Evolutionary conservation across 2,888 invertebrate species (phyloP).

Genomic region (Drosophila aldrichi): DNA sequence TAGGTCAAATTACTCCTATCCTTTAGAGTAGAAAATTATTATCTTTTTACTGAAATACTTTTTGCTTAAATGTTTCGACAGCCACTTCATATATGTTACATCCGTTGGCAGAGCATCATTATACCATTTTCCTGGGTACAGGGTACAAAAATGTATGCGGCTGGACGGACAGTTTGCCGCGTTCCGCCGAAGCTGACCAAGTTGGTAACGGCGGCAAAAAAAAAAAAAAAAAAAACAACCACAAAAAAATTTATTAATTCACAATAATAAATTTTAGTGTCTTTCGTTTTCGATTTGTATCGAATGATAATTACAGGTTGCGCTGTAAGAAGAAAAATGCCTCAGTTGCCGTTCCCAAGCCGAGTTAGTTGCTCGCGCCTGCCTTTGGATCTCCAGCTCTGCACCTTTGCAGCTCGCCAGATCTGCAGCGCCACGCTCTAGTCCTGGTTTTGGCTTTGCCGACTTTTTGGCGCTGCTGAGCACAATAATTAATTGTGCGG

Average conservation of each 20-base stretch:
- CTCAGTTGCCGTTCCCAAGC: constrained; percentile 48
- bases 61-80: too few relatives aligned
- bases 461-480: constrained; percentile 52
- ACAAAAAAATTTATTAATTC: constrained; percentile 84
- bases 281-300: constrained; percentile 85
- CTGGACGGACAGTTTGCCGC: constrained; percentile 33
- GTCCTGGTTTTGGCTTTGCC: constrained; percentile 39
- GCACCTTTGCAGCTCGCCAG: not conserved
- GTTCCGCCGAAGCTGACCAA: constrained; percentile 19
- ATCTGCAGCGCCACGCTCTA: constrained; percentile 19
- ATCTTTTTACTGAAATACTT: too few relatives aligned
- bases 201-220: constrained; percentile 47
- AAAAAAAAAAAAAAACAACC: constrained; percentile 24
- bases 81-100: not conserved
- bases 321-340: constrained; percentile 76
- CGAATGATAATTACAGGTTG: constrained; percentile 85
- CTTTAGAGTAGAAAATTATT: too few relatives aligned
- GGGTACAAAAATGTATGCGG: constrained; percentile 33
- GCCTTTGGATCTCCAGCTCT: constrained; percentile 2
- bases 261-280: constrained; percentile 85
- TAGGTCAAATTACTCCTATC: too few relatives aligned
- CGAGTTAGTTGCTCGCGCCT: constrained; percentile 20
- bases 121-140: not conserved
- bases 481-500: constrained; percentile 79
- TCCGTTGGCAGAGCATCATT: not conserved